Conservation (phyloP, 2,797 vertebrate genomes). For the Denticeps clupeoides region DNA sequence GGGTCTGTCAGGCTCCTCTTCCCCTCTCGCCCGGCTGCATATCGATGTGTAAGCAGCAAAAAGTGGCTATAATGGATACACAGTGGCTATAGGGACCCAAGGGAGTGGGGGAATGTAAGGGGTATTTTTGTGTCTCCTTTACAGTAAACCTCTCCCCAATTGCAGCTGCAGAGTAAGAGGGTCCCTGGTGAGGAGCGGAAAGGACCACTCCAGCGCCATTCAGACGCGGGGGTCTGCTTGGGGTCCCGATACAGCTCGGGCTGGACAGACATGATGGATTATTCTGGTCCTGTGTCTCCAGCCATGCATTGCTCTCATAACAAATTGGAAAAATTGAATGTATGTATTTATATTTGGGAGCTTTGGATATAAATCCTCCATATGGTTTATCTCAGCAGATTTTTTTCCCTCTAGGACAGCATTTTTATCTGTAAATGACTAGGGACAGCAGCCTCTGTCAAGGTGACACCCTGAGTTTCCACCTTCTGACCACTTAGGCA, state of each 20-base stretch:
- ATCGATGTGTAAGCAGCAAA: slow-evolving; percentile 57
- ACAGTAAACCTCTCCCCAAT: slow-evolving; percentile 45
- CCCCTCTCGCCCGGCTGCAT: slow-evolving; percentile 36
- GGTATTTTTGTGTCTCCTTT: slow-evolving; percentile 37
- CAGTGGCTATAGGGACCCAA: slow-evolving; percentile 47
- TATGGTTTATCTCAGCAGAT: slow-evolving; percentile 57
- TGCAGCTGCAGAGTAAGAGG: slow-evolving; percentile 35
- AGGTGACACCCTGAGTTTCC: slow-evolving; percentile 44
- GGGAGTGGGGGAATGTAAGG: slow-evolving; percentile 26
- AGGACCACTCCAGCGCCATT: too few relatives aligned
- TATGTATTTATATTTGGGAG: slow-evolving; percentile 55
- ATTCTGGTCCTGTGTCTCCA: slow-evolving; percentile 51
- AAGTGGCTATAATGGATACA: slow-evolving; percentile 64
- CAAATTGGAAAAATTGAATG: slow-evolving; percentile 52
- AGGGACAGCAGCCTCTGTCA: slow-evolving; percentile 47
- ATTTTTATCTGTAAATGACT: slow-evolving; percentile 51
- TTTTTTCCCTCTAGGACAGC: slow-evolving; percentile 37
- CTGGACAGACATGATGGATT: slow-evolving; percentile 70
- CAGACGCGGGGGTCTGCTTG: too few relatives aligned
- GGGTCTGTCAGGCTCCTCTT: slow-evolving; percentile 49
- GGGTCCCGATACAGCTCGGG: too few relatives aligned
- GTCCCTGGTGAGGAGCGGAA: too few relatives aligned
- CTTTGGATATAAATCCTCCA: slow-evolving; percentile 47
- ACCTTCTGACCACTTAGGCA: too few relatives aligned
- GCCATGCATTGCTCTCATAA: slow-evolving; percentile 47